Evolutionary conservation across 2,888 invertebrate genomes (phyloP).

Genomic region (Pocota personata): DNA sequence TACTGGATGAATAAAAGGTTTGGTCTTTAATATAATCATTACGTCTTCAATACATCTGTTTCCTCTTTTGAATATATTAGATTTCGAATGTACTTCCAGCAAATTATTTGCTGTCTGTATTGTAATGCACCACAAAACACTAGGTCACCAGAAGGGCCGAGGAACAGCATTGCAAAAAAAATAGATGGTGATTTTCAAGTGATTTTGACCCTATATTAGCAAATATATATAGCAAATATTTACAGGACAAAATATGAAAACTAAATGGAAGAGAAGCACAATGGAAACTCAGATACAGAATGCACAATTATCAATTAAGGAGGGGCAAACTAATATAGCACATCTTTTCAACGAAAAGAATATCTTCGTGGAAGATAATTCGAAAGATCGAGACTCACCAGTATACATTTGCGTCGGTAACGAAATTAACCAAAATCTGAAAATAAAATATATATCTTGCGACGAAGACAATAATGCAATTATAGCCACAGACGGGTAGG

Average conservation of each 20-base stretch:
- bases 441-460: conserved; percentile 80
- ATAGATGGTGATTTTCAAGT: not conserved
- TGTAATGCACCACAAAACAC: conserved; percentile 75
- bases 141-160: conserved; percentile 76
- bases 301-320: conserved; percentile 73
- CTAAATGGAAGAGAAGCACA: conserved; percentile 81
- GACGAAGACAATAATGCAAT: conserved; percentile 77
- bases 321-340: conserved; percentile 11
- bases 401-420: conserved; percentile 77
- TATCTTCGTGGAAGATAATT: conserved; percentile 69
- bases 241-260: conserved; percentile 76
- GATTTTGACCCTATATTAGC: not conserved
- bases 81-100: conserved; percentile 88
- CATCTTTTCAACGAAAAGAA: not conserved
- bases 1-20: conserved; percentile 96
- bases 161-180: conserved; percentile 76
- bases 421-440: conserved; percentile 75
- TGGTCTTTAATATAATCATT: too few species aligned
- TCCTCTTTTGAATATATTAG: too few species aligned
- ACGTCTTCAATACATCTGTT: too few species aligned
- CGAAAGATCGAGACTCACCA: conserved; percentile 76
- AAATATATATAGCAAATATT: not conserved
- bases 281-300: conserved; percentile 81
- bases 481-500: not conserved
- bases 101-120: conserved; percentile 87